Conservation (phyloP, 2,113 vertebrate species). For the Ammodytes marinus region DNA sequence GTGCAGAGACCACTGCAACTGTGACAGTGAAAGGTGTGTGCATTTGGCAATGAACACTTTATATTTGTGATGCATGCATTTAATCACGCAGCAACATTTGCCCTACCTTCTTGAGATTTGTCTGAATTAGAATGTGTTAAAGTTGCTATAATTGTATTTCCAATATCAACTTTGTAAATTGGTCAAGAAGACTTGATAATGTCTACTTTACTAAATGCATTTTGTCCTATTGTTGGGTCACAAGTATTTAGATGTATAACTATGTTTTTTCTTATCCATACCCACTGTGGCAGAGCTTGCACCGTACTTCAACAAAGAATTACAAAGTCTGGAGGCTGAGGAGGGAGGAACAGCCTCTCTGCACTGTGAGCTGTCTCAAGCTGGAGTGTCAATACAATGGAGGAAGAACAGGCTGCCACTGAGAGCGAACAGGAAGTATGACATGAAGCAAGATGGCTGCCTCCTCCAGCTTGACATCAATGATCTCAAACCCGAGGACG, state of each 20-base stretch:
- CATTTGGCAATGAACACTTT: background rate
- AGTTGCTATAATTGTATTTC: background rate
- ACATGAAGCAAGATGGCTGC: constrained; percentile 83
- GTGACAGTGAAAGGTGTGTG: constrained; percentile 83
- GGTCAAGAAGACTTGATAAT: background rate
- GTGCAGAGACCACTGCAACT: constrained; percentile 74
- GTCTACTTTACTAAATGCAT: background rate
- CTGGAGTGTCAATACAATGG: constrained; percentile 80
- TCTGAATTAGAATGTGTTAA: too few relatives aligned
- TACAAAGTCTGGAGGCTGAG: constrained; percentile 78
- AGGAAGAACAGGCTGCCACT: constrained; percentile 78
- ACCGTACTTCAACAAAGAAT: constrained; percentile 75
- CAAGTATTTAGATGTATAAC: background rate
- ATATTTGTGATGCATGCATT: background rate
- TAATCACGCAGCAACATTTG: background rate
- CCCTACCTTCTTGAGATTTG: background rate
- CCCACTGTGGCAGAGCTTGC: constrained; percentile 53
- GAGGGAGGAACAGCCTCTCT: constrained; percentile 75
- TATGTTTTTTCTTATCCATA: background rate
- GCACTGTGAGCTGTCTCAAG: constrained; percentile 83
- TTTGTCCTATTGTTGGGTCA: background rate
- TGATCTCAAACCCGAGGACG: constrained; percentile 73
- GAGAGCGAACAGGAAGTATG: constrained; percentile 76
- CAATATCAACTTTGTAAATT: background rate
- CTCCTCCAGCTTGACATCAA: constrained; percentile 79